Evolutionary conservation across 1,140 invertebrate genomes (phyloP), one percentile per base, ranked within the genome.

Genomic region (Homalodisca vitripennis): DNA sequence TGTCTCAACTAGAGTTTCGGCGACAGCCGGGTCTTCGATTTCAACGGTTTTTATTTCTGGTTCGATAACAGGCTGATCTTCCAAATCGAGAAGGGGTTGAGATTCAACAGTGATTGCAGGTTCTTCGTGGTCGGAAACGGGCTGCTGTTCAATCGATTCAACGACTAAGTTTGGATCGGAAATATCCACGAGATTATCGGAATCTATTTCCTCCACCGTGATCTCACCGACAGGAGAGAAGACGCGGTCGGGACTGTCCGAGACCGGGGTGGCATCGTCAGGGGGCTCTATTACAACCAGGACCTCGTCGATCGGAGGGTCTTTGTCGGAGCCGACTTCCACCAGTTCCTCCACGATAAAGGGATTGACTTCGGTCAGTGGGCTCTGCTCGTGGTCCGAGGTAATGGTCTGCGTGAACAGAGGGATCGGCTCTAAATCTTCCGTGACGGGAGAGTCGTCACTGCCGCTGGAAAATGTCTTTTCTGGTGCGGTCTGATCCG

Each of bases 381-480:
- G 55, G 29, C 55, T 60, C 22, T 53, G 48, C 29, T 60, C 55
- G 26, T 60, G 55, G 26, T 60, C 55, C 6, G 55, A 60, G n/a
- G 24, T 60, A 26, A 60, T 60, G 55, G 55, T 60, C n/a, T 60
- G 55, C 29, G 55, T 60, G 55, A 60, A 60, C 55, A 60, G n/a
- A 12, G 55, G 55, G 2, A 60, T 60, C 2, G 55, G 55, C 29
- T 60, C 55, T 3, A 60, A 24, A 29, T 60, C 55, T 29, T 60
- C 55, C 6, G 55, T 60, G 22, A 60, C 26, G n/a, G 55, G 55
- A 2, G 55, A 60, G 6, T 60, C 55, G 27, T 60, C 55, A 29
- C 26, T 27, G 48, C 3, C 12, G 3, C 6, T 20, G 12, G 20
- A 53, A 12, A 20, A 20, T 41, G 34, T 10, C 34, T 10, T 41